Percentiles rank a stretch among this genome's conserved stretches.
Evolutionary conservation across 2,113 vertebrate genomes (phyloP).

Genomic region (Rhineura floridana): DNA sequence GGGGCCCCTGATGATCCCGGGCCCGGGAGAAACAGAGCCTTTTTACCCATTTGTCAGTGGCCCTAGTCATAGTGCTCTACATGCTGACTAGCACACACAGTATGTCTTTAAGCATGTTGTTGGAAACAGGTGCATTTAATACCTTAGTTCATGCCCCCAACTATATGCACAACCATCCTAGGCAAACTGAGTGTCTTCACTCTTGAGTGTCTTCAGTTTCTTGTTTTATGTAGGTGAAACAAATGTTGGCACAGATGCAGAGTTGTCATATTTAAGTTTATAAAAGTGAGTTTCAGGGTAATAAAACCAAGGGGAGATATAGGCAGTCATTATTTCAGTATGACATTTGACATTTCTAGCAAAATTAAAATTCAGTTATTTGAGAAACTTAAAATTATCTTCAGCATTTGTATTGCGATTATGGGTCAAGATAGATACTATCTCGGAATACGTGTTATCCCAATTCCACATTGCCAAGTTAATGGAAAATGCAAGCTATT

Average conservation of each 20-base stretch:
- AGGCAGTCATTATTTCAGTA: not conserved
- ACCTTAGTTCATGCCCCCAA: not conserved
- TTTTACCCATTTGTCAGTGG: too few relatives aligned
- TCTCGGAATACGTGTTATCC: not conserved
- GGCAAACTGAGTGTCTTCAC: not conserved
- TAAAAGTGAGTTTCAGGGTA: not conserved
- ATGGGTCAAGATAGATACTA: not conserved
- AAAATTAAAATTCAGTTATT: not conserved
- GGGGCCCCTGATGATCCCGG: too few relatives aligned
- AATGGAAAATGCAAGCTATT: not conserved
- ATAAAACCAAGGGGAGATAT: not conserved
- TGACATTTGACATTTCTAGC: not conserved
- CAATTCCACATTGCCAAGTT: not conserved
- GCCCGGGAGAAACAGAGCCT: too few relatives aligned
- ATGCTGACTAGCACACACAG: not conserved
- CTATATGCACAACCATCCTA: not conserved
- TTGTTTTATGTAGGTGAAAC: not conserved
- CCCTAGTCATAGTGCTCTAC: not conserved
- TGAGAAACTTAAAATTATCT: not conserved
- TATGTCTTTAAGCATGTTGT: not conserved
- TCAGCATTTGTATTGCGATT: not conserved
- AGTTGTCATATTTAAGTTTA: not conserved
- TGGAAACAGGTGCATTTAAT: not conserved
- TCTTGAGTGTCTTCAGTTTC: not conserved
- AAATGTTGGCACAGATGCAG: not conserved